phyloP scores from a whole-genome alignment of 2,113 vertebrate species.

The Glaucomys volans region DNA sequence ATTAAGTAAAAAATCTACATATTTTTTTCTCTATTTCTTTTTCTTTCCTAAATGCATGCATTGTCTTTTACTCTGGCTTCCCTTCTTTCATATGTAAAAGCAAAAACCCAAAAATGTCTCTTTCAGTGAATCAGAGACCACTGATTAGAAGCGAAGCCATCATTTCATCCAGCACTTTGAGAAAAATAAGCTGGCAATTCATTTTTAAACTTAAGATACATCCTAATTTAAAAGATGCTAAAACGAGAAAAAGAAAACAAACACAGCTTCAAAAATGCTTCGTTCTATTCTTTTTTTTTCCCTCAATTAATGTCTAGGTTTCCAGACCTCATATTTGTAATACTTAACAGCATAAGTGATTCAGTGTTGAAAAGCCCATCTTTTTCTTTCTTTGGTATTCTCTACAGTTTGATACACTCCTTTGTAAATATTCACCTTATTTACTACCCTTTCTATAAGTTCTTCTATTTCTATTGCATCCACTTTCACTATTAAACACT shows the following conservation, averaged over 20 bases:
- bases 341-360: not conserved
- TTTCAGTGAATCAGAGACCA: not conserved
- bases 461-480: not conserved
- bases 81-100: not conserved
- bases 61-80: not conserved
- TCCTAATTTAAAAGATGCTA: not conserved
- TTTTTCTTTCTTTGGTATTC: not conserved
- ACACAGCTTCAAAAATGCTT: not conserved
- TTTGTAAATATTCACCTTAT: not conserved
- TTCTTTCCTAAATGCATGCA: not conserved
- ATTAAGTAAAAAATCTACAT: not conserved
- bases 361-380: not conserved
- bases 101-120: not conserved
- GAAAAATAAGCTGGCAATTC: not conserved
- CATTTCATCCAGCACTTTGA: not conserved
- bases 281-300: not conserved
- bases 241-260: not conserved
- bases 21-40: not conserved
- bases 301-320: not conserved
- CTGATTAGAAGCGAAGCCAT: not conserved
- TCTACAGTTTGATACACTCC: not conserved
- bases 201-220: not conserved
- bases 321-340: not conserved
- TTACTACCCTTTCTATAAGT: not conserved
- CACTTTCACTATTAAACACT: no score